Percentiles rank a stretch among this genome's conserved stretches.
These are phyloP conservation scores for Acleris laterana DNA, from an alignment of 2,888 invertebrate genomes.

Conservation along the genomic window DNA sequence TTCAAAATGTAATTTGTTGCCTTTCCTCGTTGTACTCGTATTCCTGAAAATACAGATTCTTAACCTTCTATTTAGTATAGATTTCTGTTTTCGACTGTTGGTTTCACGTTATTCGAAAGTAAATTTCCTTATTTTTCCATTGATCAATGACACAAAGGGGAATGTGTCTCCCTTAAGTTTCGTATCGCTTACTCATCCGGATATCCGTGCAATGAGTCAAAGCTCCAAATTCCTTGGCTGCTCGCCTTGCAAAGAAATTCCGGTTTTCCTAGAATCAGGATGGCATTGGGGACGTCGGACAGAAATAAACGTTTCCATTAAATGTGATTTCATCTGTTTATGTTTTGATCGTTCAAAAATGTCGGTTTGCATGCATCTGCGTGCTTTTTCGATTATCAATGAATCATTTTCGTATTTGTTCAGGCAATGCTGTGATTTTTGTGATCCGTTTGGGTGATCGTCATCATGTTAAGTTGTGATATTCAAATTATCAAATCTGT, in stretches of 20 bases:
- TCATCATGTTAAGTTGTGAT: conserved; percentile 5
- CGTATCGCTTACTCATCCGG: conserved; percentile 28
- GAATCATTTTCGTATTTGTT: background rate
- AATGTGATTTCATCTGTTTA: conserved; percentile 53
- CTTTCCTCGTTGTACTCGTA: no score
- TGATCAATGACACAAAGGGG: conserved; percentile 2
- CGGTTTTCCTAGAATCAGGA: conserved; percentile 57
- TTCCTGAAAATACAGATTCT: no score
- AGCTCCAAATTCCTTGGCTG: conserved; percentile 39
- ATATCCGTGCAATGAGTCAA: conserved; percentile 51
- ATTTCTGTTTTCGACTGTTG: no score
- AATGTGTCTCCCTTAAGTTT: conserved; percentile 22
- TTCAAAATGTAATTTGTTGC: no score
- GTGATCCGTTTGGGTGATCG: background rate
- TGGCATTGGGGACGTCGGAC: conserved; percentile 49
- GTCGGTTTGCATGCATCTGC: conserved; percentile 4
- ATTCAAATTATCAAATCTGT: background rate
- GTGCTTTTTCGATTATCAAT: background rate
- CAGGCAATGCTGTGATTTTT: background rate
- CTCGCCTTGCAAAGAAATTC: conserved; percentile 55
- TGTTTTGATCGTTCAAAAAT: conserved; percentile 30
- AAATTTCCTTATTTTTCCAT: background rate
- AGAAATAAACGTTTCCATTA: conserved; percentile 51
- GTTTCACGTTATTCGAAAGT: background rate
- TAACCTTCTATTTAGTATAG: no score